phyloP scores from a whole-genome alignment of 2,888 invertebrate genomes.

The Leptinotarsa rubiginosa region DNA sequence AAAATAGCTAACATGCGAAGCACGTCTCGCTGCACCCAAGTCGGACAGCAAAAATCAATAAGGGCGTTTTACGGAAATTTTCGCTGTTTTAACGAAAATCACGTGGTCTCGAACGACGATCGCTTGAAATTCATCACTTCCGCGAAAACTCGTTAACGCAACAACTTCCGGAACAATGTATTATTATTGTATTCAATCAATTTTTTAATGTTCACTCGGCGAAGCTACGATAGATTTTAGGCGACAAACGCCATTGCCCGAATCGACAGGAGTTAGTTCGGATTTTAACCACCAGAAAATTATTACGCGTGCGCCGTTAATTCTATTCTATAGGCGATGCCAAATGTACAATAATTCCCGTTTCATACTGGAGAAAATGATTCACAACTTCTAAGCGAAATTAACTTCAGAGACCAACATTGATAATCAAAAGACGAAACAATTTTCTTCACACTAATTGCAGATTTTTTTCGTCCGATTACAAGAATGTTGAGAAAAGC shows the following conservation, averaged over 20 bases:
- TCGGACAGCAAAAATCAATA: constrained; percentile 65
- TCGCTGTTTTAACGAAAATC: constrained; percentile 38
- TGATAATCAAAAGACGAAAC: too few species aligned
- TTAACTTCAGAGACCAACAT: too few species aligned
- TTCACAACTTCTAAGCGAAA: too few species aligned
- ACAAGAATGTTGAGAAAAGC: too few species aligned
- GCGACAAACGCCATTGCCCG: constrained; percentile 66
- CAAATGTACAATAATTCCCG: constrained; percentile 18
- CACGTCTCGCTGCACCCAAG: constrained; percentile 60
- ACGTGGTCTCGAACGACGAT: constrained; percentile 36
- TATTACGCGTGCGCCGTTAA: constrained; percentile 45
- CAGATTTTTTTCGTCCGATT: too few species aligned
- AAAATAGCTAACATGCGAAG: constrained; percentile 54
- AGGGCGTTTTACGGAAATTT: constrained; percentile 63
- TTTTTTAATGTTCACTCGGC: constrained; percentile 36
- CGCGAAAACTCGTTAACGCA: constrained; percentile 35
- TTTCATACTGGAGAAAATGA: constrained; percentile 28
- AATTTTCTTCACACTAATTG: too few species aligned
- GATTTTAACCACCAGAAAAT: constrained; percentile 59
- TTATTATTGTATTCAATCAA: constrained; percentile 34
- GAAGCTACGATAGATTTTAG: constrained; percentile 58
- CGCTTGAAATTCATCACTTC: constrained; percentile 36
- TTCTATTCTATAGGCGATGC: background rate
- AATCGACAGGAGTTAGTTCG: constrained; percentile 62
- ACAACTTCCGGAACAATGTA: constrained; percentile 34